These are phyloP conservation scores for Phrynosoma platyrhinos DNA, from an alignment of 2,113 vertebrate genomes.

Conservation along the genomic window DNA sequence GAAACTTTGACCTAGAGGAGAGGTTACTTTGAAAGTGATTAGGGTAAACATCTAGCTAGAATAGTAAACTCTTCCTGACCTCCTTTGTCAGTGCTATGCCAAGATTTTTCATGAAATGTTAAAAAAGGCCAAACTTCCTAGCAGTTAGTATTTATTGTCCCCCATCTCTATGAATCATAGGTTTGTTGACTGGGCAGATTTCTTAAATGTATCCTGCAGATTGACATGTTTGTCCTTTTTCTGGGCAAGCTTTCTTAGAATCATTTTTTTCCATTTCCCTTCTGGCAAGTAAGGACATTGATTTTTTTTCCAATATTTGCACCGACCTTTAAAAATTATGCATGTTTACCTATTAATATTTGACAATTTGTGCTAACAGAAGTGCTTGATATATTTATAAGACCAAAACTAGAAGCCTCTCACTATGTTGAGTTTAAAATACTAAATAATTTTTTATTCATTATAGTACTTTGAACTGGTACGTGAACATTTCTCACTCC, in stretches of 20 bases:
- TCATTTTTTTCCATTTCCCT: slow-evolving; percentile 54
- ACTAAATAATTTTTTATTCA: slow-evolving; percentile 36
- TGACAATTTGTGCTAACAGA: not conserved
- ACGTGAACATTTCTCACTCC: slow-evolving; percentile 55
- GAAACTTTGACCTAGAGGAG: not conserved
- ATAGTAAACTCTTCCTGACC: slow-evolving; percentile 4
- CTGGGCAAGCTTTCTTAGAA: slow-evolving; percentile 39
- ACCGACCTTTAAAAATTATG: not conserved
- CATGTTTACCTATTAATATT: not conserved
- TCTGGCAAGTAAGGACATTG: slow-evolving; percentile 32
- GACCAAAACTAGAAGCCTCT: slow-evolving; percentile 47
- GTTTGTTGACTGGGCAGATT: not conserved
- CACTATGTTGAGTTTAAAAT: slow-evolving; percentile 21
- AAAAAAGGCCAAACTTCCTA: slow-evolving; percentile 22
- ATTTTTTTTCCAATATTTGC: slow-evolving; percentile 29
- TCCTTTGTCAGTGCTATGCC: not conserved
- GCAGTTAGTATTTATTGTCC: not conserved
- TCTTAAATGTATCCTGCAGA: not conserved
- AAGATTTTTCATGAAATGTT: slow-evolving; percentile 2
- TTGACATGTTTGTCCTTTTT: not conserved
- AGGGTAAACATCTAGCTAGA: slow-evolving; percentile 27
- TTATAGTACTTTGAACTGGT: slow-evolving; percentile 44
- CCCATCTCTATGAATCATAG: slow-evolving; percentile 28
- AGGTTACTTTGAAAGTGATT: slow-evolving; percentile 13
- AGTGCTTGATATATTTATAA: slow-evolving; percentile 6